phyloP scores from a whole-genome alignment of 2,113 vertebrate genomes.

The Leucopsar rothschildi region DNA sequence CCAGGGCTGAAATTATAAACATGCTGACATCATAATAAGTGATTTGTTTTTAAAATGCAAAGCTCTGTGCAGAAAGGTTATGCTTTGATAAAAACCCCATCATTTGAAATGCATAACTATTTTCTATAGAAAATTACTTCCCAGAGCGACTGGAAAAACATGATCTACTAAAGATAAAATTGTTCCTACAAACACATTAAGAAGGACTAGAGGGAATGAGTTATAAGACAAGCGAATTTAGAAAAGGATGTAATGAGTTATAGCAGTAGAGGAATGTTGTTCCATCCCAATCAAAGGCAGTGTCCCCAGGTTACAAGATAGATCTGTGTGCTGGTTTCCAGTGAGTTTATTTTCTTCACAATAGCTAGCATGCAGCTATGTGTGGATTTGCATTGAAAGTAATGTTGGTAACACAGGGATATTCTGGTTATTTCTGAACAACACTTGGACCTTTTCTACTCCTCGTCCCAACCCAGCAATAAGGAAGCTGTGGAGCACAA shows the following conservation, averaged over 20 bases:
- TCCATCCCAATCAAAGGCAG: neutral
- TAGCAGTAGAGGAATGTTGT: neutral
- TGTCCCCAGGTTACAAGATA: neutral
- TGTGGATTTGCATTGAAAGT: neutral
- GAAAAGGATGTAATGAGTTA: neutral
- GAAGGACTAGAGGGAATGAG: neutral
- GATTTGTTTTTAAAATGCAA: conserved; percentile 64
- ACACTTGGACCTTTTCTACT: neutral
- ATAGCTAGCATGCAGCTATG: neutral
- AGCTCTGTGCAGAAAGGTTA: conserved; percentile 29
- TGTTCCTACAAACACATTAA: neutral
- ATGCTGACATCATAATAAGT: conserved; percentile 57
- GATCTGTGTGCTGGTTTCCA: neutral
- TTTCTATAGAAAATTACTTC: conserved; percentile 30
- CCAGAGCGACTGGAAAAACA: conserved; percentile 64
- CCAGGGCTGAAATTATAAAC: conserved; percentile 66
- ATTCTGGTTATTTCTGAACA: neutral
- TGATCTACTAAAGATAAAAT: conserved; percentile 10
- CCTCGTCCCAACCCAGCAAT: accelerated
- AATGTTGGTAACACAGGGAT: neutral
- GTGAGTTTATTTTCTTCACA: neutral
- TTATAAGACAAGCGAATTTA: conserved; percentile 25
- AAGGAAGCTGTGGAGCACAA: neutral
- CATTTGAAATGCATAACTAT: conserved; percentile 30
- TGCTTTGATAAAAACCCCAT: conserved; percentile 56